Conservation (phyloP, 2,113 vertebrate genomes). For the Orthonyx spaldingii region DNA sequence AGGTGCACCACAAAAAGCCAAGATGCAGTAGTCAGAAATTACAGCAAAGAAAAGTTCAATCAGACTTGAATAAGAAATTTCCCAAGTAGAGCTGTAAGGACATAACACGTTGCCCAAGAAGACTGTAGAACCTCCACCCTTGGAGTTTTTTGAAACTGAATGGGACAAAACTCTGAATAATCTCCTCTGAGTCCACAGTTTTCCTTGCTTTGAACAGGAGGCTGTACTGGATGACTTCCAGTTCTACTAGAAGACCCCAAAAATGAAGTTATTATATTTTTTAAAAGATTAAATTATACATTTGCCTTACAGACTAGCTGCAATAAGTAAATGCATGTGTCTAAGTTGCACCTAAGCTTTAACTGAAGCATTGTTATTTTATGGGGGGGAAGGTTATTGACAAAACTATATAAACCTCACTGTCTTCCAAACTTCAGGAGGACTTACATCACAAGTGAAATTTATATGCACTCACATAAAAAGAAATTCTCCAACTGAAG, state of each 20-base stretch:
- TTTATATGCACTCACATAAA: not conserved
- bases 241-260: not conserved
- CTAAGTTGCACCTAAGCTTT: not conserved
- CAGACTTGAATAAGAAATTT: not conserved
- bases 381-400: not conserved
- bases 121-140: not conserved
- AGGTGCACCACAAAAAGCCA: not conserved
- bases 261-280: not conserved
- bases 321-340: not conserved
- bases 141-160: not conserved
- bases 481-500: not conserved
- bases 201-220: not conserved
- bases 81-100: not conserved
- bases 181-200: not conserved
- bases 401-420: not conserved
- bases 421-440: not conserved
- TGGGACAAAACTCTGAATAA: not conserved
- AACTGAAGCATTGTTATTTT: not conserved
- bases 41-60: not conserved
- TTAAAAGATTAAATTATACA: not conserved
- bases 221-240: not conserved
- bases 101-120: not conserved
- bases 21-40: not conserved
- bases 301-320: not conserved
- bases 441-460: not conserved